Conservation (phyloP, 2,113 vertebrate genomes). For the Alligator sinensis region DNA sequence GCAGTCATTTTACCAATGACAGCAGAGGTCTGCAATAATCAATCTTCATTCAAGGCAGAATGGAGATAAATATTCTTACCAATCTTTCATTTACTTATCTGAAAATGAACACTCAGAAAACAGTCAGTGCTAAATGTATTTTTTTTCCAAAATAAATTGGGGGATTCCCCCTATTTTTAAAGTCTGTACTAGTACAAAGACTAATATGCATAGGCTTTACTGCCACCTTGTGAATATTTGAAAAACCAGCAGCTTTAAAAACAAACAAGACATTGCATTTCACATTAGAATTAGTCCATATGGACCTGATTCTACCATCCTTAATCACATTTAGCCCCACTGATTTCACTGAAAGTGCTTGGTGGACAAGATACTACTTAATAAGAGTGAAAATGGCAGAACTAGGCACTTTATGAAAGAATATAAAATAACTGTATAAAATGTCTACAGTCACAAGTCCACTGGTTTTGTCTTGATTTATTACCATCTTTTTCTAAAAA, state of each 20-base stretch:
- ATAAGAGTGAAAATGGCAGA: not conserved
- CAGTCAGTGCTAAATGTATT: not conserved
- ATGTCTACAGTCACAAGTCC: not conserved
- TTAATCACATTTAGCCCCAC: not conserved
- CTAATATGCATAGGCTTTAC: constrained; percentile 23
- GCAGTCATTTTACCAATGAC: not conserved
- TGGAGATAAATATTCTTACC: not conserved
- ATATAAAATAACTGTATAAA: not conserved
- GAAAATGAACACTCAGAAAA: not conserved
- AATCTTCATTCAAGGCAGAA: constrained; percentile 27
- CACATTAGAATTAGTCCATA: not conserved
- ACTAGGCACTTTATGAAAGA: not conserved
- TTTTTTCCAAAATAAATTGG: not conserved
- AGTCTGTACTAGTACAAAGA: not conserved
- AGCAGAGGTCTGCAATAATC: not conserved
- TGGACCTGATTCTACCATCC: not conserved
- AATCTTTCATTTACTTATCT: not conserved
- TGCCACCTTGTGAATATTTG: constrained; percentile 45
- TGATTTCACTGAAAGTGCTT: not conserved
- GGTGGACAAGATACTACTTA: not conserved
- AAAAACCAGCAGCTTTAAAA: not conserved
- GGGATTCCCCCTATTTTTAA: constrained; percentile 1
- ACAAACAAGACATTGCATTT: not conserved
- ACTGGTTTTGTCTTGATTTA: not conserved
- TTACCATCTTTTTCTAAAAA: not conserved